Evolutionary conservation across 2,888 invertebrate genomes (phyloP), one percentile per base, ranked within the genome.

Genomic region (Andrena flavipes): DNA sequence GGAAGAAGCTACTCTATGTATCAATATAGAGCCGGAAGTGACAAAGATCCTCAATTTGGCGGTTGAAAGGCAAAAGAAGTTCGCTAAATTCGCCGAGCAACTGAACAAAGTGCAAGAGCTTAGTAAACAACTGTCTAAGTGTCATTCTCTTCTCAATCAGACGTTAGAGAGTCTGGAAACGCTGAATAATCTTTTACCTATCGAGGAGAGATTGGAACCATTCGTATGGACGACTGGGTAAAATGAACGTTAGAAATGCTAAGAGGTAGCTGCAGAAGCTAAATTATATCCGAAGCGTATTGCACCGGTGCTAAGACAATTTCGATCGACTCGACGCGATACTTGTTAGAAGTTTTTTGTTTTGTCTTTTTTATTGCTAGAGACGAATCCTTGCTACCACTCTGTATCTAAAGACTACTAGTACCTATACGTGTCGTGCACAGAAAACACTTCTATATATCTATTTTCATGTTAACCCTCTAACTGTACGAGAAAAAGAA

Each of bases 211-310:
- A 16, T 94, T 99, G 56, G 98, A 98, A 92, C 97, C 98, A 0
- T 98, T 99, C 92, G 96, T 97, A 0, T 98, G 98, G 98, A 97
- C 96, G n/a, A 97, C 97, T 13, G 96, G 97, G 88, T 95, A 92
- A 87, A 54, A 54, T 63, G 8, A 16, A 59, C 30, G 20, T 67
- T 20, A 1, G 75, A 67, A 23, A 16, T 29, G 42, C 35, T 2
- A 20, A 63, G 29, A 10, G 35, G 6, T 33, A 67, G 16, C 30
- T 6, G 5, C 3, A 48, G 7, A 65, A 42, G 62, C 16, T 20
- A 70, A 48, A 35, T 42, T 62, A 49, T 26, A 42, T 67, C 8
- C 13, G n/a, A 82, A 73, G 20, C 30, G 60, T 23, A 49, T n/a
- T 74, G 63, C 30, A 68, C 68, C 51, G 79, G 82, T 84, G 78